Evolutionary conservation across 2,797 vertebrate species (phyloP).

Genomic region (Margarornis squamiger): DNA sequence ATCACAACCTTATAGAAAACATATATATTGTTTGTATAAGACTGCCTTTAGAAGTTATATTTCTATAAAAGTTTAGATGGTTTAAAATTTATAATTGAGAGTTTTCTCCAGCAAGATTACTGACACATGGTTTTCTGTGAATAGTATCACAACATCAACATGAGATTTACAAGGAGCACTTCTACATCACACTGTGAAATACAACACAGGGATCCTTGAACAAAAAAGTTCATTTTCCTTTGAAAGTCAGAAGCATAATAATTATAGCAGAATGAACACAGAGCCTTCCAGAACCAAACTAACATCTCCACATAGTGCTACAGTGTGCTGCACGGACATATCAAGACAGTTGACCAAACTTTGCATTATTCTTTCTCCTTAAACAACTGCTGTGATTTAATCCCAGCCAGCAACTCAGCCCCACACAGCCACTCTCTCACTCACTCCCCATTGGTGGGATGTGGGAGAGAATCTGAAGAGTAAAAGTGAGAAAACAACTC

Average conservation of each 20-base stretch:
- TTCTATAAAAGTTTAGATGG: background rate
- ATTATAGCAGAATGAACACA: background rate
- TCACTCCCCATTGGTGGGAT: too few species aligned
- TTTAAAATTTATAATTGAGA: constrained; percentile 16
- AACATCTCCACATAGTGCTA: background rate
- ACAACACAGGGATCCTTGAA: background rate
- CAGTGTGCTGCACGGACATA: accelerated
- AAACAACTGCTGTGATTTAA: background rate
- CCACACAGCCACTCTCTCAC: too few species aligned
- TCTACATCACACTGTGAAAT: background rate
- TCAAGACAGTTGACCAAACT: background rate
- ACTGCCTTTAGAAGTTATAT: background rate
- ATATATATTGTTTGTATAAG: background rate
- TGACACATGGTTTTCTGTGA: background rate
- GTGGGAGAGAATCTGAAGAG: background rate
- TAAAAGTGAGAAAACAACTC: background rate
- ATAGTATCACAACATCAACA: background rate
- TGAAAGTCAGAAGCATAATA: background rate
- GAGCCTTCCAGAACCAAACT: background rate
- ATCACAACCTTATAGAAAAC: background rate
- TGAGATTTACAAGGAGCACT: background rate
- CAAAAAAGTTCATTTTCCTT: background rate
- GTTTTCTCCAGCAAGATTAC: background rate
- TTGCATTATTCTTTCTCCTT: background rate
- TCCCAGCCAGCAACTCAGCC: background rate